phyloP scores from a whole-genome alignment of 2,888 invertebrate species.

The Dryomyza anilis region DNA sequence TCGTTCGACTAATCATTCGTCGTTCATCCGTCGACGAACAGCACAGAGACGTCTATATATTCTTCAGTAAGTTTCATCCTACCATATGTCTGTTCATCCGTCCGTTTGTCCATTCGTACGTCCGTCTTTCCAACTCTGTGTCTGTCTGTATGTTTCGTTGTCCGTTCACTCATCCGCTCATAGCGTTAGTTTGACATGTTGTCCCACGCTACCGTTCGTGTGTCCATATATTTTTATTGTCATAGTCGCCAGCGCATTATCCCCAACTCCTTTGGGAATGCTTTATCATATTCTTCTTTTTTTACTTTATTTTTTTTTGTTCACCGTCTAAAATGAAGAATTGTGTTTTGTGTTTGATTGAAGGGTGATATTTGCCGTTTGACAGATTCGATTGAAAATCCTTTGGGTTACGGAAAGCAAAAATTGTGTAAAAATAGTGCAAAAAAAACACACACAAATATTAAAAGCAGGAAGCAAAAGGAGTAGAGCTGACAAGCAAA shows the following conservation, averaged over 20 bases:
- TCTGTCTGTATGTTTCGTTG: background rate
- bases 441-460: too few relatives aligned
- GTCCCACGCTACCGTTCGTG: conserved; percentile 22
- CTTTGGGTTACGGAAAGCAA: conserved; percentile 36
- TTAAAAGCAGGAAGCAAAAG: background rate
- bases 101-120: background rate
- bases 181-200: conserved; percentile 15
- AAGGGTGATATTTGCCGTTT: conserved; percentile 49
- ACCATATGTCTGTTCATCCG: background rate
- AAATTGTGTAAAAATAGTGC: conserved; percentile 10
- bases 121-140: background rate
- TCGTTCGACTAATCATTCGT: too few relatives aligned
- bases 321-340: conserved; percentile 35
- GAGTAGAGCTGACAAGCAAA: conserved; percentile 13
- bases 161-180: background rate
- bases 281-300: background rate
- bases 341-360: conserved; percentile 43
- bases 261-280: conserved; percentile 17
- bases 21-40: too few relatives aligned
- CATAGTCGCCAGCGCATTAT: background rate
- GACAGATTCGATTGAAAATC: conserved; percentile 50
- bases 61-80: background rate
- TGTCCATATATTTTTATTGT: conserved; percentile 19
- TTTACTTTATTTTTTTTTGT: too few relatives aligned
- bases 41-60: conserved; percentile 12